A percentile compares a stretch with the other conserved stretches of the same genome.
Evolutionary conservation across 1,140 invertebrate genomes (phyloP).

Genomic region (Hermetia illucens): DNA sequence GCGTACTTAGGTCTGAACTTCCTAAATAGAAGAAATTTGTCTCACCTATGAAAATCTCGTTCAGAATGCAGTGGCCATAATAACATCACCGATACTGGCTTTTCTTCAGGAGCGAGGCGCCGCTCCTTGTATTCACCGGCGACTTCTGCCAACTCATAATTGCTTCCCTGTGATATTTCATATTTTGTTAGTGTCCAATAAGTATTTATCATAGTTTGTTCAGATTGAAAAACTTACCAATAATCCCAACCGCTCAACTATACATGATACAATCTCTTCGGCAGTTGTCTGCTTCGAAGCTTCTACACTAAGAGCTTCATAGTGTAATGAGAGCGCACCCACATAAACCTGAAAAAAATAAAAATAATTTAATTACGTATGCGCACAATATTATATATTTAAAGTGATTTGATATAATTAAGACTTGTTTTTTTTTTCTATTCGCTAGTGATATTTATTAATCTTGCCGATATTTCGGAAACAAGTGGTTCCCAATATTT

Average conservation of each 20-base stretch:
- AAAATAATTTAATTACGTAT: neutral
- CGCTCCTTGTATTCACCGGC: constrained; percentile 84
- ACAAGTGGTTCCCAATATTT: too few species aligned
- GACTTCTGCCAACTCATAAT: constrained; percentile 86
- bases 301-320: constrained; percentile 82
- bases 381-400: neutral
- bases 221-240: constrained; percentile 2
- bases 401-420: neutral
- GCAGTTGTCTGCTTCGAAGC: constrained; percentile 83
- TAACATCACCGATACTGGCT: constrained; percentile 82
- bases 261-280: constrained; percentile 77
- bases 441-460: too few species aligned
- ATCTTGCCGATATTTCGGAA: too few species aligned
- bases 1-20: neutral
- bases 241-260: constrained; percentile 53
- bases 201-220: neutral
- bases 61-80: constrained; percentile 69
- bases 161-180: constrained; percentile 34
- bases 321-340: constrained; percentile 73
- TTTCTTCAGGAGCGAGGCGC: constrained; percentile 68
- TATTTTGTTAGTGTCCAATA: too few species aligned
- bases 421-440: too few species aligned
- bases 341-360: constrained; percentile 57
- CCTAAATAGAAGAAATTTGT: neutral
- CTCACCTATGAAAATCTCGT: constrained; percentile 39